phyloP scores from a whole-genome alignment of 2,888 invertebrate species.

The Mamestra brassicae region DNA sequence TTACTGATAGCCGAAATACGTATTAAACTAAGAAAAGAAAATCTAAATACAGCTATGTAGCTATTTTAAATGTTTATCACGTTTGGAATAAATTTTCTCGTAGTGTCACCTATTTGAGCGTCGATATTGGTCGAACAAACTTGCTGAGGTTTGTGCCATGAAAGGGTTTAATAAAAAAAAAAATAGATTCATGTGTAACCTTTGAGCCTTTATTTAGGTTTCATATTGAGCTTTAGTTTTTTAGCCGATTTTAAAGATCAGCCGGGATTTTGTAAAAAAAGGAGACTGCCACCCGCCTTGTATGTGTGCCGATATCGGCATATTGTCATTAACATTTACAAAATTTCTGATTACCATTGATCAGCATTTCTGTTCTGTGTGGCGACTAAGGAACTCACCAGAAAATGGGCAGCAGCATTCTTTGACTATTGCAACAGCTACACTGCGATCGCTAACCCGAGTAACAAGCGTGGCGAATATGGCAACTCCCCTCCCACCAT shows the following conservation, averaged over 20 bases:
- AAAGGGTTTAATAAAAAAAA: conserved; percentile 38
- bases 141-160: conserved; percentile 32
- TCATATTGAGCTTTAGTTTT: conserved; percentile 2
- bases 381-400: too few relatives aligned
- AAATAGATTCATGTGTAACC: conserved; percentile 28
- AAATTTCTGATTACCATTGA: not conserved
- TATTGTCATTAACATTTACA: too few relatives aligned
- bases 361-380: not conserved
- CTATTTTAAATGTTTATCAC: conserved; percentile 51
- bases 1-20: conserved; percentile 16
- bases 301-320: too few relatives aligned
- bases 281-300: too few relatives aligned
- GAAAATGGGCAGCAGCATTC: too few relatives aligned
- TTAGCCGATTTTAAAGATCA: not conserved
- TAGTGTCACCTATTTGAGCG: conserved; percentile 46
- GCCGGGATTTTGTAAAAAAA: too few relatives aligned
- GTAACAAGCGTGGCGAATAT: too few relatives aligned
- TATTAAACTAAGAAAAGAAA: conserved; percentile 19
- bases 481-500: too few relatives aligned
- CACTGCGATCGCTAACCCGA: too few relatives aligned
- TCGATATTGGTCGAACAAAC: conserved; percentile 44
- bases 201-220: conserved; percentile 30
- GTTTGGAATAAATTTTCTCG: conserved; percentile 53
- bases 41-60: conserved; percentile 14
- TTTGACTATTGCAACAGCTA: too few relatives aligned